Conservation (phyloP, 1,140 invertebrate species). For the Pseudobourletiella spinata region DNA sequence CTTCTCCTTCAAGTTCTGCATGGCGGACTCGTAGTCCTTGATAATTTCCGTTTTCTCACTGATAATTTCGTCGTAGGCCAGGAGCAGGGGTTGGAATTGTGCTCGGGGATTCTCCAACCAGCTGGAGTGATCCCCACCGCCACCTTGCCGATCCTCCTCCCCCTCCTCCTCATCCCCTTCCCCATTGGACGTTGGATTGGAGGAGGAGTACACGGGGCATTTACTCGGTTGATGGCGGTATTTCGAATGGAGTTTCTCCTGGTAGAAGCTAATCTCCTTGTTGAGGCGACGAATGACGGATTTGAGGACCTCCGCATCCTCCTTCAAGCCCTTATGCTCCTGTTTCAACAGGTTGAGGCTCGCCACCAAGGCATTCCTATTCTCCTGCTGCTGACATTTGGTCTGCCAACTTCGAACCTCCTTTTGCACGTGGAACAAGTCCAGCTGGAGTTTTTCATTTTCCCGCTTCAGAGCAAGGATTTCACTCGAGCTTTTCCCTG, state of each 20-base stretch:
- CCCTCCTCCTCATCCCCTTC: no score
- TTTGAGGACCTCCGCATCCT: constrained; percentile 56
- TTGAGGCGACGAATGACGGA: constrained; percentile 57
- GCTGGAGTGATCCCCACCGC: no score
- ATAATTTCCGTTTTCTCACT: constrained; percentile 57
- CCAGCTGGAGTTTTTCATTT: not conserved
- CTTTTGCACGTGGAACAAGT: not conserved
- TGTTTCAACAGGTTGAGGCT: constrained; percentile 40
- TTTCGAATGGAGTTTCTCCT: constrained; percentile 48
- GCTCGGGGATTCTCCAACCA: constrained; percentile 44
- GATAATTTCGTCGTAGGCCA: constrained; percentile 58
- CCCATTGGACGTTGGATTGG: no score
- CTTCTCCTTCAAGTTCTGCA: constrained; percentile 52
- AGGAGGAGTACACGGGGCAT: constrained; percentile 12
- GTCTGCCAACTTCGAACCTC: not conserved
- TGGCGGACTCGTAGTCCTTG: constrained; percentile 49
- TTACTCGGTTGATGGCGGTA: not conserved
- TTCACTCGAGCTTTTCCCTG: constrained; percentile 1
- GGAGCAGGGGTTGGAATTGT: constrained; percentile 46
- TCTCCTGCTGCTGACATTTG: constrained; percentile 14
- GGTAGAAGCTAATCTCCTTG: constrained; percentile 55
- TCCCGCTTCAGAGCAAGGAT: not conserved
- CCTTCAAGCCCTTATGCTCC: constrained; percentile 47
- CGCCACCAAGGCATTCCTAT: constrained; percentile 20
- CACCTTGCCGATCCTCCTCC: constrained; percentile 35